Conservation (phyloP, 2,113 vertebrate species). For the Azemiops feae region DNA sequence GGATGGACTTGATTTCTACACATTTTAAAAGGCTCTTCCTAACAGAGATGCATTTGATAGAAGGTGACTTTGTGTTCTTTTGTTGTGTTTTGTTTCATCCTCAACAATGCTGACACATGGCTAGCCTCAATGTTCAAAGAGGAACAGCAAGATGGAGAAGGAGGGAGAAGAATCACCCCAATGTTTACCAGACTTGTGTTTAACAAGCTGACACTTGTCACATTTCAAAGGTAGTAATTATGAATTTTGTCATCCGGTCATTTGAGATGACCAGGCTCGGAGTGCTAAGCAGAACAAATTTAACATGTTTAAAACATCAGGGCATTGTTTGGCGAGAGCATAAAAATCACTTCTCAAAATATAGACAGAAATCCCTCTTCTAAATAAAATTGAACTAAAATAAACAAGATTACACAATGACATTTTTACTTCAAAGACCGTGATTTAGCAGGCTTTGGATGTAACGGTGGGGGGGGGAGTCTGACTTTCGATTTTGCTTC, state of each 20-base stretch:
- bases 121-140: background rate
- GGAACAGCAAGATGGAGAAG: background rate
- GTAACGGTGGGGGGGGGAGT: background rate
- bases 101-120: constrained; percentile 13
- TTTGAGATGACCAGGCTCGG: background rate
- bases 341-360: background rate
- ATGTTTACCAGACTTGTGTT: background rate
- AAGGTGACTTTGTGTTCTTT: background rate
- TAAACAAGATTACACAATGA: background rate
- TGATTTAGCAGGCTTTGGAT: background rate
- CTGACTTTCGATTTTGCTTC: background rate
- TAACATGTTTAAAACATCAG: background rate
- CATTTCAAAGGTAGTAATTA: background rate
- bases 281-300: background rate
- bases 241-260: background rate
- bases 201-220: background rate
- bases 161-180: background rate
- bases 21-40: constrained; percentile 35
- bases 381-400: background rate
- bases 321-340: background rate
- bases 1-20: constrained; percentile 50
- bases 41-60: background rate
- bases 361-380: background rate
- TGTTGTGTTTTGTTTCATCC: background rate
- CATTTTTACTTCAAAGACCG: background rate